A percentile compares a stretch with the other conserved stretches of the same genome.
Evolutionary conservation across 2,888 invertebrate species (phyloP).

Genomic region (Cosmopolites sordidus): DNA sequence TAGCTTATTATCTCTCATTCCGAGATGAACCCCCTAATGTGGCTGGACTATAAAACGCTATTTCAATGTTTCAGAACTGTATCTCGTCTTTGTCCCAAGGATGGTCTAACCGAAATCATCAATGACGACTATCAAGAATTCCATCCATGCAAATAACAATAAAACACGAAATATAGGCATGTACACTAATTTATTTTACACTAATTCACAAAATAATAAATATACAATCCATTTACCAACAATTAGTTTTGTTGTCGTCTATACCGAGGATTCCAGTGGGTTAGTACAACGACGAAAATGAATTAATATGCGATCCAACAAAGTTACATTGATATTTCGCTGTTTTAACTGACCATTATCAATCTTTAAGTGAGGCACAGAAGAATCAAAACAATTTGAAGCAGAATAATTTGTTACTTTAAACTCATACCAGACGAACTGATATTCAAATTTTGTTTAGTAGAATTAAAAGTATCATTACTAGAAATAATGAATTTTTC

Average conservation of each 20-base stretch:
- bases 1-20: no score
- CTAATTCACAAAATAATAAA: conserved; percentile 48
- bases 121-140: conserved; percentile 36
- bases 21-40: no score
- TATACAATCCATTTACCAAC: conserved; percentile 44
- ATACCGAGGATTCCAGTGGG: no score
- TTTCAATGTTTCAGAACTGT: neutral
- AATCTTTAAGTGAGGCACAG: conserved; percentile 6
- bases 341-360: neutral
- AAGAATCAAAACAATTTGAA: conserved; percentile 3
- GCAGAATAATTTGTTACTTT: no score
- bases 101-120: conserved; percentile 33
- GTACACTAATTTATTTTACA: conserved; percentile 46
- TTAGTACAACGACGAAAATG: no score
- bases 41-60: no score
- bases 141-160: conserved; percentile 10
- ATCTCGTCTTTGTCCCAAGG: conserved; percentile 34
- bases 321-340: neutral
- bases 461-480: no score
- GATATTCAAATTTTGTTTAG: no score
- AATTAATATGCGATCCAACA: neutral
- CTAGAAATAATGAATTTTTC: no score
- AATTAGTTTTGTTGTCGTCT: conserved; percentile 27
- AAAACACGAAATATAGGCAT: conserved; percentile 33
- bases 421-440: no score